Evolutionary conservation across 2,797 vertebrate genomes (phyloP).

Genomic region (Crax fasciolata): DNA sequence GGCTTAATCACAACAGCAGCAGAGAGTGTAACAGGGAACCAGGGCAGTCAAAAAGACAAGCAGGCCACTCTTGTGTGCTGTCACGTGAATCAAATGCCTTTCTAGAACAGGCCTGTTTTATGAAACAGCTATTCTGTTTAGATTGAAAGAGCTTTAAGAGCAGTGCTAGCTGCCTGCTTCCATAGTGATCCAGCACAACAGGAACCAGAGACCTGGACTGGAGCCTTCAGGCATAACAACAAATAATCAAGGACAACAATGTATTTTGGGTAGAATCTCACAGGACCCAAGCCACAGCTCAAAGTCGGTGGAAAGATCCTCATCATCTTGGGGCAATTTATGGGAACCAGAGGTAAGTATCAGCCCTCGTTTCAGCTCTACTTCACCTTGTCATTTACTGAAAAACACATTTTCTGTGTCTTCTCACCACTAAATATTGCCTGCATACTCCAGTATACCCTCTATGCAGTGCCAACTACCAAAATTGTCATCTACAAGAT

Average conservation of each 20-base stretch:
- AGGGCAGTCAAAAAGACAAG: background rate
- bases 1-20: background rate
- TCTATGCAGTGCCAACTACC: constrained; percentile 55
- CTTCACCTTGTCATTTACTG: constrained; percentile 56
- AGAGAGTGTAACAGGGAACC: background rate
- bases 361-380: background rate
- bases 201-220: background rate
- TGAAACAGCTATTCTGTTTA: background rate
- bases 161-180: accelerated
- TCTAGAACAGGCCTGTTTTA: background rate
- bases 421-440: constrained; percentile 80
- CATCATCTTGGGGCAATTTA: background rate
- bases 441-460: constrained; percentile 58
- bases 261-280: background rate
- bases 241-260: constrained; percentile 35
- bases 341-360: background rate
- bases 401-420: constrained; percentile 76
- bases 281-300: background rate
- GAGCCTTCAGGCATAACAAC: background rate
- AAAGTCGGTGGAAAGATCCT: background rate
- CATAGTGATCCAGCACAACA: background rate
- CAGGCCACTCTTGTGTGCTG: background rate
- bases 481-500: constrained; percentile 68
- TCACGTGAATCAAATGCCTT: background rate
- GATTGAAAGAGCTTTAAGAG: background rate